Evolutionary conservation across 2,888 invertebrate species (phyloP).

Genomic region (Pollenia angustigena): DNA sequence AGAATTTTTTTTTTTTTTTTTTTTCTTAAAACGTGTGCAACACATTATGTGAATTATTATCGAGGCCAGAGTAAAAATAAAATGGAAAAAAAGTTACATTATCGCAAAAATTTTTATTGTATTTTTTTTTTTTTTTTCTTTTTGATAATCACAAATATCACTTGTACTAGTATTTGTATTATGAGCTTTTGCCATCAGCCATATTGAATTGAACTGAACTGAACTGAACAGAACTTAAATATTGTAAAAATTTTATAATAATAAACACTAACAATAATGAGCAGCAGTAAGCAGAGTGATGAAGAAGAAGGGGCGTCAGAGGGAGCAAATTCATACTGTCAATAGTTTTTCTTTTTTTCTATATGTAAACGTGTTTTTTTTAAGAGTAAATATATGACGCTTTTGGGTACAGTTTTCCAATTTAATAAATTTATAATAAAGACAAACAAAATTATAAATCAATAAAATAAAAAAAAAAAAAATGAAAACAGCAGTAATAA

Average conservation of each 20-base stretch:
- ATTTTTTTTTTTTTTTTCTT: conserved; percentile 44
- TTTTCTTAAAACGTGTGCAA: conserved; percentile 69
- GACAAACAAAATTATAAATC: conserved; percentile 60
- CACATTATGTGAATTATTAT: conserved; percentile 71
- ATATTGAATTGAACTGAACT: conserved; percentile 47
- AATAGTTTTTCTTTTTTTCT: not conserved
- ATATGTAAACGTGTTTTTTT: not conserved
- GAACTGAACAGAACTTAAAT: conserved; percentile 46
- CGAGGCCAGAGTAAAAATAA: conserved; percentile 62
- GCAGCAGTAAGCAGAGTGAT: not conserved
- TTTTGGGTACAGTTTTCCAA: conserved; percentile 67
- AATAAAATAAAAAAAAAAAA: conserved; percentile 44
- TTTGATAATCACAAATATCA: conserved; percentile 64
- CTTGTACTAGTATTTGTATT: conserved; percentile 48
- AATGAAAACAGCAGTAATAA: not conserved
- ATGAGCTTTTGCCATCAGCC: conserved; percentile 45
- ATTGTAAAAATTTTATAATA: conserved; percentile 57
- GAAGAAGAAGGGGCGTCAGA: not conserved
- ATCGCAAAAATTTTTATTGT: conserved; percentile 67
- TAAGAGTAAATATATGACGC: conserved; percentile 32
- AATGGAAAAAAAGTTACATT: conserved; percentile 57
- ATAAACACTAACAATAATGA: conserved; percentile 49
- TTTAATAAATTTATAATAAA: conserved; percentile 66
- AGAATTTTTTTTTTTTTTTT: conserved; percentile 9
- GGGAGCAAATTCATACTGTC: not conserved